These are phyloP conservation scores for Cryptocheilus praepositus DNA, from an alignment of 2,888 invertebrate genomes.

Conservation along the genomic window DNA sequence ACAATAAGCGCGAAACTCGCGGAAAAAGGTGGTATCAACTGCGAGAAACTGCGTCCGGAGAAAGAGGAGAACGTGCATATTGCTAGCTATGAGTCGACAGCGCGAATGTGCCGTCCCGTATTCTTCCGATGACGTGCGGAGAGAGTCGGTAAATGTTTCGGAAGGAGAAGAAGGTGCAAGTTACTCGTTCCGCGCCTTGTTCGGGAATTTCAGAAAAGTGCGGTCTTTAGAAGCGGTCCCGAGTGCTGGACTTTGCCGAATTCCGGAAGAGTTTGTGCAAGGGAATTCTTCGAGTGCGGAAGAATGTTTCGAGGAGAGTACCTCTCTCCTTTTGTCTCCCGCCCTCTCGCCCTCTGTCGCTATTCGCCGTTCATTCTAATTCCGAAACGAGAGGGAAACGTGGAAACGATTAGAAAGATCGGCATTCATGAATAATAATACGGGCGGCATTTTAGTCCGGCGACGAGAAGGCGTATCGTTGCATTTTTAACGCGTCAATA, in stretches of 20 bases:
- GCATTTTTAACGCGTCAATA: too few species aligned
- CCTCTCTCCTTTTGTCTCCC: not conserved
- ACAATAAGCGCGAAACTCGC: slow-evolving; percentile 37
- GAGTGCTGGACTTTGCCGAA: not conserved
- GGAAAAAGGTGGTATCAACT: slow-evolving; percentile 38
- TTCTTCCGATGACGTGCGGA: not conserved
- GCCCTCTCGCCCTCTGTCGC: not conserved
- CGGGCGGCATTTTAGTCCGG: too few species aligned
- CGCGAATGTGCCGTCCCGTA: slow-evolving; percentile 1
- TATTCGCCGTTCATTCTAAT: too few species aligned
- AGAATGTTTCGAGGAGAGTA: not conserved
- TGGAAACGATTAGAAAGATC: too few species aligned
- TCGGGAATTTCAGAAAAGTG: not conserved
- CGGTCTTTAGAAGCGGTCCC: not conserved
- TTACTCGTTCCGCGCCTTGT: slow-evolving; percentile 2
- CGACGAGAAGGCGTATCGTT: too few species aligned
- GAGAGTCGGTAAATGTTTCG: too few species aligned
- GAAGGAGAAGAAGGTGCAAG: not conserved
- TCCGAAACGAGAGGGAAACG: too few species aligned
- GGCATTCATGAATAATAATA: too few species aligned
- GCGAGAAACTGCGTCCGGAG: slow-evolving; percentile 22
- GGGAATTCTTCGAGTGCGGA: too few species aligned
- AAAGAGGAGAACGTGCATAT: not conserved
- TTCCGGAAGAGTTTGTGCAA: too few species aligned
- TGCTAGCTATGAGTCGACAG: not conserved